These are phyloP conservation scores for Brachypodius melanocephalos DNA, from an alignment of 2,113 vertebrate genomes.

Conservation along the genomic window DNA sequence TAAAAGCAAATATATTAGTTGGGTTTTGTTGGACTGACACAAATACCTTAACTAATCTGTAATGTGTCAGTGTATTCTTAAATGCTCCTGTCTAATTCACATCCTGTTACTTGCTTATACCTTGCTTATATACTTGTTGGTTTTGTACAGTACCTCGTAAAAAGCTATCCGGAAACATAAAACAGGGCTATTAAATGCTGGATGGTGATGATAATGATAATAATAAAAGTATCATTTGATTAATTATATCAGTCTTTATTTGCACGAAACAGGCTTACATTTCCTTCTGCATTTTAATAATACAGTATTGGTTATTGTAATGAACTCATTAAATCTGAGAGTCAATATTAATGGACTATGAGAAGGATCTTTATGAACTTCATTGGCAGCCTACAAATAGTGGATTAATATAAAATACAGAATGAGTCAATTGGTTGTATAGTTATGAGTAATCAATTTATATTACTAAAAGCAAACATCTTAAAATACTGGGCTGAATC, in stretches of 20 bases:
- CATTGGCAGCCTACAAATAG: constrained; percentile 60
- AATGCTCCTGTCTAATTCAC: background rate
- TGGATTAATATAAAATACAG: constrained; percentile 49
- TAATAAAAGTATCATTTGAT: constrained; percentile 34
- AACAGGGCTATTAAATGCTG: background rate
- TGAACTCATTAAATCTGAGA: constrained; percentile 71
- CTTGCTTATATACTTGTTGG: background rate
- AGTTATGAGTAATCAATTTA: constrained; percentile 43
- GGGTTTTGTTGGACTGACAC: background rate
- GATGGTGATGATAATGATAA: constrained; percentile 9
- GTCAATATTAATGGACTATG: constrained; percentile 71
- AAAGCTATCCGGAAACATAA: background rate
- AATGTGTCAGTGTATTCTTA: background rate
- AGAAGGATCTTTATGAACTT: constrained; percentile 57
- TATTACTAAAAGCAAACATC: constrained; percentile 36
- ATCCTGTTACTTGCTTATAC: background rate
- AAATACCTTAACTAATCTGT: background rate
- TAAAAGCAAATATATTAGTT: background rate
- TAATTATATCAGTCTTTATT: constrained; percentile 45
- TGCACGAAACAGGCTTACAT: constrained; percentile 47
- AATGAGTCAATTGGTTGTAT: constrained; percentile 51
- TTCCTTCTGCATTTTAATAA: constrained; percentile 64
- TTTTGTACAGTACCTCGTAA: background rate
- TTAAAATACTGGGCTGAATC: constrained; percentile 22
- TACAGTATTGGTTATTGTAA: constrained; percentile 65